Percentiles rank a stretch among this genome's conserved stretches.
These are phyloP conservation scores for Sphaerophoria rueppellii DNA, from an alignment of 2,888 invertebrate species.

Conservation along the genomic window DNA sequence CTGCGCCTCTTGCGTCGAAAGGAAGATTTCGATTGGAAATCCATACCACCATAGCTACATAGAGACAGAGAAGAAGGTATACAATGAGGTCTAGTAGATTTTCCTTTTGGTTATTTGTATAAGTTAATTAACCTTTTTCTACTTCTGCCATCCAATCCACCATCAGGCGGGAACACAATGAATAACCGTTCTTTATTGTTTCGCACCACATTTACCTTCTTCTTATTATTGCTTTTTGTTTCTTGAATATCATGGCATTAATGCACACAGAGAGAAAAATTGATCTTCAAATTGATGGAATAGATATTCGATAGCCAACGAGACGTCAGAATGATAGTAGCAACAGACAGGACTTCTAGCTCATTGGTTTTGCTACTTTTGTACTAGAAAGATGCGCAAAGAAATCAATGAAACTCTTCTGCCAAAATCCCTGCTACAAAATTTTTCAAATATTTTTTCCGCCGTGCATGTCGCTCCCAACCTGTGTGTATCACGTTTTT, in stretches of 20 bases:
- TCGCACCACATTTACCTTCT: slow-evolving; percentile 7
- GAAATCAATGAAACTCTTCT: too few relatives aligned
- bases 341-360: neutral
- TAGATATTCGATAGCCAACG: neutral
- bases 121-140: slow-evolving; percentile 45
- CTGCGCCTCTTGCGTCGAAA: too few relatives aligned
- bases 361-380: too few relatives aligned
- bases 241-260: slow-evolving; percentile 6
- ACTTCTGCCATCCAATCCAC: neutral
- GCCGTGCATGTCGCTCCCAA: slow-evolving; percentile 1
- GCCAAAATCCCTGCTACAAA: too few relatives aligned
- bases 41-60: neutral
- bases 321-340: neutral
- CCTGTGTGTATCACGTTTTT: slow-evolving; percentile 47
- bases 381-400: too few relatives aligned
- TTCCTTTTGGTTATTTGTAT: slow-evolving; percentile 29
- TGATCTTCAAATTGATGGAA: neutral
- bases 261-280: slow-evolving; percentile 20
- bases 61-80: too few relatives aligned
- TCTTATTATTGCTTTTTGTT: slow-evolving; percentile 19
- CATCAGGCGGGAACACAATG: slow-evolving; percentile 27
- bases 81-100: neutral
- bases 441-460: neutral
- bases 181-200: slow-evolving; percentile 35
- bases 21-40: slow-evolving; percentile 20